These are phyloP conservation scores for Cacatua alba DNA, from an alignment of 2,113 vertebrate species.

Conservation along the genomic window DNA sequence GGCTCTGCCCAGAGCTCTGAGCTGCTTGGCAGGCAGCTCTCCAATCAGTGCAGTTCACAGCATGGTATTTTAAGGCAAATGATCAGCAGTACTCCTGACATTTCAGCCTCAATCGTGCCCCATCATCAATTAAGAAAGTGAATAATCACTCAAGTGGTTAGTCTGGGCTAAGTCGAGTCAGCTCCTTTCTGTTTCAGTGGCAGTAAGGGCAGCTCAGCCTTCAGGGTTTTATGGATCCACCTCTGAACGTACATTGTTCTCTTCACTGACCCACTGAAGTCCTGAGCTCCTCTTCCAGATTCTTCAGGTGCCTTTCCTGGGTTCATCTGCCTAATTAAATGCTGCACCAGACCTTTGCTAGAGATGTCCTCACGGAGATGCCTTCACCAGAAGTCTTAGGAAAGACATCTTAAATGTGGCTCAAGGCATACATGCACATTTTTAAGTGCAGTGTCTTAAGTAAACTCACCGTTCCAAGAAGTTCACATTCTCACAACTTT, in stretches of 20 bases:
- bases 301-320: not conserved
- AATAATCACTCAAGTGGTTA: not conserved
- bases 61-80: not conserved
- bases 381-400: not conserved
- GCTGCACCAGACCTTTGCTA: not conserved
- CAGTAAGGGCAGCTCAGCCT: not conserved
- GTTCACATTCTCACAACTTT: not conserved
- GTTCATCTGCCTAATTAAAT: not conserved
- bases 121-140: not conserved
- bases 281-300: not conserved
- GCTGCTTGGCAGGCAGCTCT: not conserved
- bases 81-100: not conserved
- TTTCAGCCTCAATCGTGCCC: not conserved
- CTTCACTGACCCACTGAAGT: not conserved
- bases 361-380: not conserved
- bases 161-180: not conserved
- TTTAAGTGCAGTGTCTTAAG: not conserved
- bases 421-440: not conserved
- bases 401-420: not conserved
- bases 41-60: not conserved
- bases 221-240: not conserved
- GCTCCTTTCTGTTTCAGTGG: not conserved
- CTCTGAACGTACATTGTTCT: not conserved
- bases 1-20: not conserved
- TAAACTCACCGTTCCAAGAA: not conserved